Evolutionary conservation across 2,797 vertebrate species (phyloP), one percentile per base, ranked within the genome.

Genomic region (Emys orbicularis): DNA sequence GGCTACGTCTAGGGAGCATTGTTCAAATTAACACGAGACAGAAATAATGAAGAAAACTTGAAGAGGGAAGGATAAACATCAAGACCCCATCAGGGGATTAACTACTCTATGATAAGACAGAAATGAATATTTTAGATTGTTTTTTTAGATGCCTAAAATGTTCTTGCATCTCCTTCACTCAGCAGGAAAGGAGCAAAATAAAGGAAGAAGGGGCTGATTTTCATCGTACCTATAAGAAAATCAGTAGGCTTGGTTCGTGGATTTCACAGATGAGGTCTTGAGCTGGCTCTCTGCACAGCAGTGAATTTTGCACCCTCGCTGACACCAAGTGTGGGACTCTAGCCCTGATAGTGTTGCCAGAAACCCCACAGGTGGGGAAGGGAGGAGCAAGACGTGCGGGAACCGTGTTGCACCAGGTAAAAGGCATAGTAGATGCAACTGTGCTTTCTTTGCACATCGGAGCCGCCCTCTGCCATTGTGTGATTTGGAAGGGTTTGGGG

Each of bases 11-110:
- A 90, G 97, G 97, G 97, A 98, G 96, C 94, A 96, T 88, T 89
- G 90, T 95, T 92, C 92, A 91, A 97, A 97, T 97, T 97, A 97
- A 97, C 94, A 95, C 93, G 96, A 97, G 97, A 96, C 93, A 96
- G 97, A 96, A 97, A 97, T 97, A 97, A 98, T 97, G 97, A 97
- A 95, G 95, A 88, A 93, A 94, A 84, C 61, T 91, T 83, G 81
- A 90, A 95, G 86, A 90, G 79, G 87, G 94, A 94, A 84, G 91
- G 84, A 97, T 97, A 97, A 97, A 95, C 94, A 96, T 93, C 83
- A 88, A 91, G 91, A 88, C 57, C 0, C 1, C 72, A 93, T 92
- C 92, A 49, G 54, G 88, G 90, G 91, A 97, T 94, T 94, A 96
- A 91, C 77, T 94, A 94, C 88, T 93, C 94, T 81, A 87, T 93